Evolutionary conservation across 2,113 vertebrate genomes (phyloP).

Genomic region (Sinocyclocheilus anophthalmus): DNA sequence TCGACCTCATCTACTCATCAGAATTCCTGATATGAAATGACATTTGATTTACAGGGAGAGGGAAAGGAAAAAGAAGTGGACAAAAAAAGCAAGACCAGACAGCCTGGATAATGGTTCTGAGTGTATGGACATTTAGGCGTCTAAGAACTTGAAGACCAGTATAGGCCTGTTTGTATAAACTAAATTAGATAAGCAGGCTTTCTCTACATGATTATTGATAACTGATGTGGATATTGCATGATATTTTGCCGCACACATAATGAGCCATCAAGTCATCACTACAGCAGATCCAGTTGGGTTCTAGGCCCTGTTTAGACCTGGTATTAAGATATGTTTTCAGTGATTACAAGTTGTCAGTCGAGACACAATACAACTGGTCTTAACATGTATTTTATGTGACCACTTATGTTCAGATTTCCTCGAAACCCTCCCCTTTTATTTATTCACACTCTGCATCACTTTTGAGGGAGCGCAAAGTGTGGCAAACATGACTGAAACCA

Average conservation of each 20-base stretch:
- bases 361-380: not conserved
- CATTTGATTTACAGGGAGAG: slow-evolving; percentile 71
- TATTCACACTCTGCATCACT: not conserved
- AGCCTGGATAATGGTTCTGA: slow-evolving; percentile 29
- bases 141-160: not conserved
- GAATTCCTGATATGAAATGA: slow-evolving; percentile 67
- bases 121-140: slow-evolving; percentile 24
- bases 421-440: not conserved
- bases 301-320: too few relatives aligned
- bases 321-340: not conserved
- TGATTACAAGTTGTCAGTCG: not conserved
- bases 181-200: not conserved
- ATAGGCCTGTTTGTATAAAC: not conserved
- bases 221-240: not conserved
- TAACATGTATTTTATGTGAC: not conserved
- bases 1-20: slow-evolving; percentile 66
- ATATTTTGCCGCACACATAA: not conserved
- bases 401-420: not conserved
- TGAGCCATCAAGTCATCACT: not conserved
- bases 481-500: not conserved
- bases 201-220: not conserved
- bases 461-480: not conserved
- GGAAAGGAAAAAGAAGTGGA: slow-evolving; percentile 43
- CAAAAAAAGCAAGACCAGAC: slow-evolving; percentile 46
- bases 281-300: not conserved